Evolutionary conservation across 2,888 invertebrate species (phyloP).

Genomic region (Lapara coniferarum): DNA sequence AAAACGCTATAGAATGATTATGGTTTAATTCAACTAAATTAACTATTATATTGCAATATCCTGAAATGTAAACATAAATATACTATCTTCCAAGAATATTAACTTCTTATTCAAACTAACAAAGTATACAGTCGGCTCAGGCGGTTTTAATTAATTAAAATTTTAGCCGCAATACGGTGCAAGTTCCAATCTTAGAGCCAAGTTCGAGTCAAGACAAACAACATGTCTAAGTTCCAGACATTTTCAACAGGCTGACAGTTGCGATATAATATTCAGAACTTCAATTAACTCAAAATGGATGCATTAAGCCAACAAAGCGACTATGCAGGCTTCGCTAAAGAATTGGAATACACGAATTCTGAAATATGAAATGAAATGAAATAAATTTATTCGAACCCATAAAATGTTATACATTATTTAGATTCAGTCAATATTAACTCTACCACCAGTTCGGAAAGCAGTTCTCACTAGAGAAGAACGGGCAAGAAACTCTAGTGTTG

Average conservation of each 20-base stretch:
- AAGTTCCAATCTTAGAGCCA: conserved; percentile 1
- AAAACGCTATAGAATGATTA: no score
- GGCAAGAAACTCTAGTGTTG: no score
- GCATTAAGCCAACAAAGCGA: conserved; percentile 7
- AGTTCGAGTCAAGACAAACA: conserved; percentile 5
- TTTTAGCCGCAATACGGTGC: background rate
- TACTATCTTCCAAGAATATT: background rate
- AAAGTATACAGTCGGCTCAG: background rate
- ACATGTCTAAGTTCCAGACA: conserved; percentile 29
- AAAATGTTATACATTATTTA: no score
- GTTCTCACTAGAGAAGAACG: no score
- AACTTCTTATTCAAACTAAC: no score
- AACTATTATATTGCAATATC: no score
- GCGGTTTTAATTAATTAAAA: conserved; percentile 8
- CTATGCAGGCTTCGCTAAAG: background rate
- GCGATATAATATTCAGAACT: conserved; percentile 41
- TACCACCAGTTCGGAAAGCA: no score
- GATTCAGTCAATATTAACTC: no score
- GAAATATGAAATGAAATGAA: no score
- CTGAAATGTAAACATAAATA: background rate
- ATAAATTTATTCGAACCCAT: no score
- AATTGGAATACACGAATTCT: background rate
- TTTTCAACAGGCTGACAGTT: conserved; percentile 30
- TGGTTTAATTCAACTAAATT: no score
- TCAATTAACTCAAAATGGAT: conserved; percentile 27